Evolutionary conservation across 2,888 invertebrate genomes (phyloP).

Genomic region (Dione vanillae): DNA sequence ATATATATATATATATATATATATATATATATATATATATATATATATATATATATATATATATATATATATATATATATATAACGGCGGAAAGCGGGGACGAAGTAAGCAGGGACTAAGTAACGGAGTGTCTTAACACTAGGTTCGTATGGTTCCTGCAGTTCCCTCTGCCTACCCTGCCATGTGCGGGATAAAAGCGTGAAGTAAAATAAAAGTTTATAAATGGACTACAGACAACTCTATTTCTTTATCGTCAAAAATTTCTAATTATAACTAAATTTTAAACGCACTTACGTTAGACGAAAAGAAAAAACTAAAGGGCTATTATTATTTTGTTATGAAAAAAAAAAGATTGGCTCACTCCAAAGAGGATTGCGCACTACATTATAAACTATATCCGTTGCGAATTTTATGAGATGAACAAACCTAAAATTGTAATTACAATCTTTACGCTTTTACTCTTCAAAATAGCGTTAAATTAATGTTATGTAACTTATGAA

Average conservation of each 20-base stretch:
- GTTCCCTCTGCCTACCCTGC: too few relatives aligned
- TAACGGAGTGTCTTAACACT: too few relatives aligned
- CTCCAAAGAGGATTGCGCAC: conserved; percentile 9
- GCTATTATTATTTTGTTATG: neutral
- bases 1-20: too few relatives aligned
- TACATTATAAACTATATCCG: conserved; percentile 22
- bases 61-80: too few relatives aligned
- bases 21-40: too few relatives aligned
- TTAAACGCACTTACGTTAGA: neutral
- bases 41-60: too few relatives aligned
- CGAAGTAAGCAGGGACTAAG: too few relatives aligned
- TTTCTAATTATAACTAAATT: neutral
- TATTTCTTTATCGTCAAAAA: neutral
- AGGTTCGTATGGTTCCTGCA: too few relatives aligned
- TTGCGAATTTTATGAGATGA: conserved; percentile 43
- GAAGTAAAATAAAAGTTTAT: too few relatives aligned
- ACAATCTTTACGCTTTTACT: conserved; percentile 39
- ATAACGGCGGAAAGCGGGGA: too few relatives aligned
- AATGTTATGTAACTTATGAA: conserved; percentile 29
- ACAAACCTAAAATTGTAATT: conserved; percentile 38
- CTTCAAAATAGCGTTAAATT: conserved; percentile 37
- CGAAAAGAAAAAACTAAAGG: neutral
- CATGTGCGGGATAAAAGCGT: too few relatives aligned
- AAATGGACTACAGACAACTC: too few relatives aligned
- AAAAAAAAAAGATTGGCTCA: conserved; percentile 9